Conservation (phyloP, 2,888 invertebrate genomes). For the Andrena haemorrhoa region DNA sequence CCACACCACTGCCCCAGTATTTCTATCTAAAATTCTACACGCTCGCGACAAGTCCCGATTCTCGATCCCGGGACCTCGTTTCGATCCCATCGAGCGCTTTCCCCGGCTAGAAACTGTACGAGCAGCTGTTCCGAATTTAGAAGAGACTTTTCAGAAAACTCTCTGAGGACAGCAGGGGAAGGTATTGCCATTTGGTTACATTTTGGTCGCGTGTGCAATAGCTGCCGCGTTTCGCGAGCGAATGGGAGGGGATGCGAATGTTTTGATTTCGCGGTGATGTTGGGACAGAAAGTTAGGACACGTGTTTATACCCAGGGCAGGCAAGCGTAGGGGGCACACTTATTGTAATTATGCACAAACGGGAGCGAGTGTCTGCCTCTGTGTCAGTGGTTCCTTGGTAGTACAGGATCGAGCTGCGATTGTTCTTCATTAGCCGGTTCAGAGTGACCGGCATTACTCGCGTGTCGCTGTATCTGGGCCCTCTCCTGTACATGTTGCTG, state of each 20-base stretch:
- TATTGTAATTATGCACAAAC: constrained; percentile 80
- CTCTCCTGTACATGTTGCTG: constrained; percentile 85
- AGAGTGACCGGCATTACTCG: constrained; percentile 55
- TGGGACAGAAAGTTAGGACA: constrained; percentile 24
- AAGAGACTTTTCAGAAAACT: constrained; percentile 29
- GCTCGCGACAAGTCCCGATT: constrained; percentile 20
- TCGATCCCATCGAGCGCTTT: constrained; percentile 10
- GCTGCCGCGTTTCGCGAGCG: constrained; percentile 4
- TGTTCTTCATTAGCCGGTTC: constrained; percentile 67
- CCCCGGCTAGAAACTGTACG: constrained; percentile 38
- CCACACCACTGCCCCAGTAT: not conserved
- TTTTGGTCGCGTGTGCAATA: constrained; percentile 32
- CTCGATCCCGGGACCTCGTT: not conserved
- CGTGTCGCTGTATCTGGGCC: constrained; percentile 71
- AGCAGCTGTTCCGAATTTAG: constrained; percentile 30
- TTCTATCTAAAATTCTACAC: not conserved
- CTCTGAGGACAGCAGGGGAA: constrained; percentile 22
- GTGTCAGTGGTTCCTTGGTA: constrained; percentile 81
- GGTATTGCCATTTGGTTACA: constrained; percentile 12
- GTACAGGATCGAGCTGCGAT: constrained; percentile 71
- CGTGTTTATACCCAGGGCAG: constrained; percentile 81
- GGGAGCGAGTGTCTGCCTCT: constrained; percentile 83
- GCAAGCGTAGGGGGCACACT: constrained; percentile 81
- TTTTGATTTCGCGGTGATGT: constrained; percentile 7
- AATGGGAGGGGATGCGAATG: constrained; percentile 3